Evolutionary conservation across 2,888 invertebrate genomes (phyloP).

Genomic region (Cephus pygmeus): DNA sequence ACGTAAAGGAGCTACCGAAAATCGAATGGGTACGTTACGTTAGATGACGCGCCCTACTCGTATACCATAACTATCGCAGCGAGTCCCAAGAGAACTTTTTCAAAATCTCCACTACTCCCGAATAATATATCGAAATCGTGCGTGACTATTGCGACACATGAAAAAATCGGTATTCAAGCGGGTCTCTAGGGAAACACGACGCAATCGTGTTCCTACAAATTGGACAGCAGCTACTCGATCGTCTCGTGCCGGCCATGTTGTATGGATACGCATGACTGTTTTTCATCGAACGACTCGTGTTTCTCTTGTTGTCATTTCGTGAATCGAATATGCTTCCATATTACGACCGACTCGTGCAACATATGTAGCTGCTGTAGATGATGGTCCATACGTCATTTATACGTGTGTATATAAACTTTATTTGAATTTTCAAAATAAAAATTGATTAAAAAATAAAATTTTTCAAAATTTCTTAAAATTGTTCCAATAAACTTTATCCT

Average conservation of each 20-base stretch:
- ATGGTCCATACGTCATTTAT: not conserved
- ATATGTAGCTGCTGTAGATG: not conserved
- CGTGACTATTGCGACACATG: not conserved
- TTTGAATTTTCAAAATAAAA: not conserved
- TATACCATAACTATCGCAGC: not conserved
- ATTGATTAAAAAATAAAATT: not conserved
- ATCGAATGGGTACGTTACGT: not conserved
- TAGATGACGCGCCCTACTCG: not conserved
- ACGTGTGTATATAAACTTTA: not conserved
- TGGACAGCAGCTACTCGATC: not conserved
- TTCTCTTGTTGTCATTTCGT: not conserved
- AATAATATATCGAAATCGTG: not conserved
- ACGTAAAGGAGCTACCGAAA: not conserved
- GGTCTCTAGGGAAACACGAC: not conserved
- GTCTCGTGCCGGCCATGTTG: not conserved
- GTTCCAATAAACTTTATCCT: not conserved
- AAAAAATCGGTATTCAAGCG: slow-evolving; percentile 2
- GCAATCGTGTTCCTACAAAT: slow-evolving; percentile 1
- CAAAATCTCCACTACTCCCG: not conserved
- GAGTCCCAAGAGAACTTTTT: not conserved
- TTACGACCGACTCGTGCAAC: not conserved
- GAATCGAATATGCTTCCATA: not conserved
- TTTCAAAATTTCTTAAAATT: not conserved
- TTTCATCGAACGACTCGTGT: not conserved
- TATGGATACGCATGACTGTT: not conserved